A percentile compares a stretch with the other conserved stretches of the same genome.
Conservation (phyloP, 2,113 vertebrate genomes). For the Pachycephala philippinensis region DNA sequence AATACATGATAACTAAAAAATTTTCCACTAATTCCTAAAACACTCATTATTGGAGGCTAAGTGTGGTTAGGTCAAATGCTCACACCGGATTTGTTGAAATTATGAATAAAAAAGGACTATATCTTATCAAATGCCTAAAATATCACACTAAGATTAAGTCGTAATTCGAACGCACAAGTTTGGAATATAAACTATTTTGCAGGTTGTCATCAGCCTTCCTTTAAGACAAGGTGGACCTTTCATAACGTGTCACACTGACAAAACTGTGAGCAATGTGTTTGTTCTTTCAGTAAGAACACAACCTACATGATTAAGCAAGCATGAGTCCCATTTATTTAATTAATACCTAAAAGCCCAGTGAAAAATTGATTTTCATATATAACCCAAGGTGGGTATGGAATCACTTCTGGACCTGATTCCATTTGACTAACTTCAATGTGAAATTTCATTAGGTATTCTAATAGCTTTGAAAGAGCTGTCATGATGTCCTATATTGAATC, state of each 20-base stretch:
- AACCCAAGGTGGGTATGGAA: background rate
- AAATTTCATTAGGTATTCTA: constrained; percentile 24
- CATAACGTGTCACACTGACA: background rate
- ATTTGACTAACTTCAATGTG: background rate
- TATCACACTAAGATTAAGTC: background rate
- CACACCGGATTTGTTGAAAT: background rate
- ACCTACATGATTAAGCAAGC: background rate
- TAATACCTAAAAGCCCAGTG: background rate
- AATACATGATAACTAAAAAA: constrained; percentile 50
- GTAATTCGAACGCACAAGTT: background rate
- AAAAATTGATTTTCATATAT: constrained; percentile 2
- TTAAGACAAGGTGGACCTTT: background rate
- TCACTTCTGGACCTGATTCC: background rate
- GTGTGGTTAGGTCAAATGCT: background rate
- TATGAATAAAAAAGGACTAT: fast-evolving
- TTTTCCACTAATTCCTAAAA: constrained; percentile 32
- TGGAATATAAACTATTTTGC: background rate
- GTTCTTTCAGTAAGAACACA: background rate
- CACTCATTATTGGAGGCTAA: background rate
- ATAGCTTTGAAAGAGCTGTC: background rate
- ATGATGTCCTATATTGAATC: background rate
- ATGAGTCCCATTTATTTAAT: background rate
- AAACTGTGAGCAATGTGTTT: background rate
- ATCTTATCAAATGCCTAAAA: background rate
- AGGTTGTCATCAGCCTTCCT: background rate